These are phyloP conservation scores for Rhinolophus ferrumequinum DNA, from an alignment of 2,113 vertebrate species.

Conservation along the genomic window DNA sequence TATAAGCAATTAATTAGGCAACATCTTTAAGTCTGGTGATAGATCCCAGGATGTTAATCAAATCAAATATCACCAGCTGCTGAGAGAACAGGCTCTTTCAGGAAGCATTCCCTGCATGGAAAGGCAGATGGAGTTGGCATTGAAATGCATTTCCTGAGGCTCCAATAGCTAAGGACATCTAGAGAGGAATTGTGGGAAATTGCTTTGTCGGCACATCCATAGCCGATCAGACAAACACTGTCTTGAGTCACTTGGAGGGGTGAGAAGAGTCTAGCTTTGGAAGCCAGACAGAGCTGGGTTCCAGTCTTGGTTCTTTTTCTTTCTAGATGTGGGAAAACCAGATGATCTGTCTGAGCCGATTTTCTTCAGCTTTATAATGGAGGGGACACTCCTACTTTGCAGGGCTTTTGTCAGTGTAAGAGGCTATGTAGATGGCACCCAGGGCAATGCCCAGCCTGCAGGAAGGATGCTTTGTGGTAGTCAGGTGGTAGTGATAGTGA, in stretches of 20 bases:
- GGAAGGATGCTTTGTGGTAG: background rate
- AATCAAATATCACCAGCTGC: conserved; percentile 59
- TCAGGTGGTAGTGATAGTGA: no score
- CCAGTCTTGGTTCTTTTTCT: background rate
- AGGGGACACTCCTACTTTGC: background rate
- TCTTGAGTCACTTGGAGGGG: background rate
- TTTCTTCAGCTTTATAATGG: background rate
- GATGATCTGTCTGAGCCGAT: background rate
- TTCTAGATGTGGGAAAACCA: background rate
- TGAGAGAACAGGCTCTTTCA: background rate
- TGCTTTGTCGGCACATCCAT: accelerated
- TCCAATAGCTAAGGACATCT: background rate
- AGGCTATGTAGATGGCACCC: background rate
- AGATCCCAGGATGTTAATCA: conserved; percentile 58
- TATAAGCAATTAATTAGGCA: conserved; percentile 68
- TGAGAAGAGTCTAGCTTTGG: background rate
- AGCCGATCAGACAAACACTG: background rate
- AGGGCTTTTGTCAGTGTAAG: background rate
- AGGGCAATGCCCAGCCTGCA: background rate
- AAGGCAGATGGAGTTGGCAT: background rate
- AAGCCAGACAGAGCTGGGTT: background rate
- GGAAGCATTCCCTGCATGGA: background rate
- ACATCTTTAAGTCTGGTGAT: conserved; percentile 55
- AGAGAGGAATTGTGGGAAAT: background rate
- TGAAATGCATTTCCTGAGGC: background rate